Evolutionary conservation across 2,113 vertebrate species (phyloP).

Genomic region (Brachyhypopomus gauderio): DNA sequence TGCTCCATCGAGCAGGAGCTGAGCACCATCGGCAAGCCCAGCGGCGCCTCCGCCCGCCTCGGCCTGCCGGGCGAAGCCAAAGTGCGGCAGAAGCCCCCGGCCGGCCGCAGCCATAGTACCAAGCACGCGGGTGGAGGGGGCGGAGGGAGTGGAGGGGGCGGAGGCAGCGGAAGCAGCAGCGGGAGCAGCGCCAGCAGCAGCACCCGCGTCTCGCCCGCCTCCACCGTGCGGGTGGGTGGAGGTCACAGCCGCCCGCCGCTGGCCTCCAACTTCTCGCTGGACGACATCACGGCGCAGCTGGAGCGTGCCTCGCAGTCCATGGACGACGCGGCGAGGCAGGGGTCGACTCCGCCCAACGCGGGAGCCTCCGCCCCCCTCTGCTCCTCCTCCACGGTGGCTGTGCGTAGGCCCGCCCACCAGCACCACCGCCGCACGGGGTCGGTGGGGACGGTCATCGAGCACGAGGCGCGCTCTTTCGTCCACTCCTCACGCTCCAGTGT

Average conservation of each 20-base stretch:
- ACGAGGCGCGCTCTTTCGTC: conserved; percentile 83
- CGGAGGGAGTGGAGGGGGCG: conserved; percentile 67
- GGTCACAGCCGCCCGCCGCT: conserved; percentile 68
- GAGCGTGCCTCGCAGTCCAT: conserved; percentile 97
- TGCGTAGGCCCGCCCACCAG: conserved; percentile 76
- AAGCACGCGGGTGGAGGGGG: conserved; percentile 68
- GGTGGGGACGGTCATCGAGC: conserved; percentile 94
- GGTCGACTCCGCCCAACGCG: conserved; percentile 62
- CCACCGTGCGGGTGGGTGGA: conserved; percentile 65
- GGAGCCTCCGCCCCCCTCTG: too few species aligned
- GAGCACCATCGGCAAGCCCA: conserved; percentile 84
- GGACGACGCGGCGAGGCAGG: conserved; percentile 93
- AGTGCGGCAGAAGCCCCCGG: conserved; percentile 81
- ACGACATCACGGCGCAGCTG: conserved; percentile 96
- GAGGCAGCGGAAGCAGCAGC: conserved; percentile 76
- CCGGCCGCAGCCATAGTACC: conserved; percentile 74
- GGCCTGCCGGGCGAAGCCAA: conserved; percentile 76
- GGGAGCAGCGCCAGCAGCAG: conserved; percentile 78
- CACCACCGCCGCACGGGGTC: conserved; percentile 90
- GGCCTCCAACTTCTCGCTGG: conserved; percentile 90
- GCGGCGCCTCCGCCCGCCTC: conserved; percentile 72
- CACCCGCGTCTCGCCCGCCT: conserved; percentile 79
- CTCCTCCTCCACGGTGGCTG: conserved; percentile 67
- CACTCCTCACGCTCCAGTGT: conserved; percentile 91
- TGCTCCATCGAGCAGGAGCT: conserved; percentile 98